Evolutionary conservation across 2,888 invertebrate genomes (phyloP), one percentile per base, ranked within the genome.

Genomic region (Zaprionus bogoriensis): DNA sequence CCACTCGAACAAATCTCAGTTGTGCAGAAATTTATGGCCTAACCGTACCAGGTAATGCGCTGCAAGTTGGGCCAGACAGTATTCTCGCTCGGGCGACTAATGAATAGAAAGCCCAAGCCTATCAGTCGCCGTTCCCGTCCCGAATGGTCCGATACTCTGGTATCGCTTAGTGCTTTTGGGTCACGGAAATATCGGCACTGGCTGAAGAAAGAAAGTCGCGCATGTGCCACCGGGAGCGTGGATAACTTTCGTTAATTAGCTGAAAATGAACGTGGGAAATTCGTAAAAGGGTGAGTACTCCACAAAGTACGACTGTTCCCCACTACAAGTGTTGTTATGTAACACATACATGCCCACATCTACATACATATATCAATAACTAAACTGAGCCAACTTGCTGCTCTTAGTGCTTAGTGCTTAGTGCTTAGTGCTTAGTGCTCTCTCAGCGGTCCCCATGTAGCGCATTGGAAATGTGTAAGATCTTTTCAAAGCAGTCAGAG

Each of bases 401-500:
- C n/a, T n/a, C n/a, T n/a, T n/a, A n/a, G n/a, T n/a, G n/a, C n/a
- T n/a, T n/a, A n/a, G n/a, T n/a, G n/a, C n/a, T n/a, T n/a, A n/a
- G n/a, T n/a, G n/a, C n/a, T n/a, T n/a, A n/a, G n/a, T n/a, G n/a
- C n/a, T n/a, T n/a, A n/a, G n/a, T n/a, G n/a, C n/a, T 14, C 32
- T 12, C 3, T 14, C 2, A n/a, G 23, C 14, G 38, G 38, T 51
- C 44, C 12, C 51, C 42, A 51, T 62, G 80, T 83, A 79, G 84
- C 67, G 84, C 62, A 79, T 63, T 65, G 54, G 44, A 74, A 69
- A 77, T 79, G 68, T 74, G 66, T 71, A 74, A 79, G 60, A 66
- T 62, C 50, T 60, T 61, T 58, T 61, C 22, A 50, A 55, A 27
- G 22, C 36, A 47, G 14, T 17, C 32, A 12, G n/a, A 30, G 30